Percentiles rank a stretch among this genome's conserved stretches.
phyloP scores from a whole-genome alignment of 2,113 vertebrate genomes.

The Tragelaphus imberbis region DNA sequence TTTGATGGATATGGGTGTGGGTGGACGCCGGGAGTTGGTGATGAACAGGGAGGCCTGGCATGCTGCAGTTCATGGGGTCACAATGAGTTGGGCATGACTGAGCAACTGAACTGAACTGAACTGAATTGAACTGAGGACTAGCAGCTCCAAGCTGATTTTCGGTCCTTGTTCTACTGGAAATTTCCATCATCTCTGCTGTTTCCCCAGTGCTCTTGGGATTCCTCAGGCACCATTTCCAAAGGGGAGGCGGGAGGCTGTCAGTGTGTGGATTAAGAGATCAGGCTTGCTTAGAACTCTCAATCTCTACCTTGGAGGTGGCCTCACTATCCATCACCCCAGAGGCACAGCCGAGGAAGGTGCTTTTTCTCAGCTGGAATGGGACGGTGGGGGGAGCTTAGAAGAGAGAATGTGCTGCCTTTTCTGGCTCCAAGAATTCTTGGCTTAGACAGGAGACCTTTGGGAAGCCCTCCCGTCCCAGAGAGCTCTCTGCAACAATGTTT shows the following conservation, averaged over 20 bases:
- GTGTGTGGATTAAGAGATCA: background rate
- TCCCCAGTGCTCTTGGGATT: background rate
- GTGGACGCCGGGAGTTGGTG: too few species aligned
- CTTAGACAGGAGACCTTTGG: background rate
- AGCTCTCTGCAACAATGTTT: background rate
- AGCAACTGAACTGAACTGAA: too few species aligned
- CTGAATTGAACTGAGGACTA: background rate
- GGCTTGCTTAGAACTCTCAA: rapidly evolving
- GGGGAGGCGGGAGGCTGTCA: too few species aligned
- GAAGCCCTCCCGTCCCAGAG: background rate
- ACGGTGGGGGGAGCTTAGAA: rapidly evolving
- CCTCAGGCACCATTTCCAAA: rapidly evolving
- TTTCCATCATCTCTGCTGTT: rapidly evolving
- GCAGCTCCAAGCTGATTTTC: background rate
- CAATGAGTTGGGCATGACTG: too few species aligned
- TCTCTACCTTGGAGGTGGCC: background rate
- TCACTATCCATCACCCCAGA: background rate
- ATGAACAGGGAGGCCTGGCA: too few species aligned
- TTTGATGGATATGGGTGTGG: too few species aligned
- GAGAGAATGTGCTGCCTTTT: background rate
- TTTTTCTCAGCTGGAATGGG: background rate
- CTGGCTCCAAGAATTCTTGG: background rate
- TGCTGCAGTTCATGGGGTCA: too few species aligned
- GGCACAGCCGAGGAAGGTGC: background rate
- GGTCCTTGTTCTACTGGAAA: background rate